phyloP scores from a whole-genome alignment of 2,797 vertebrate genomes.

The Smutsia gigantea region DNA sequence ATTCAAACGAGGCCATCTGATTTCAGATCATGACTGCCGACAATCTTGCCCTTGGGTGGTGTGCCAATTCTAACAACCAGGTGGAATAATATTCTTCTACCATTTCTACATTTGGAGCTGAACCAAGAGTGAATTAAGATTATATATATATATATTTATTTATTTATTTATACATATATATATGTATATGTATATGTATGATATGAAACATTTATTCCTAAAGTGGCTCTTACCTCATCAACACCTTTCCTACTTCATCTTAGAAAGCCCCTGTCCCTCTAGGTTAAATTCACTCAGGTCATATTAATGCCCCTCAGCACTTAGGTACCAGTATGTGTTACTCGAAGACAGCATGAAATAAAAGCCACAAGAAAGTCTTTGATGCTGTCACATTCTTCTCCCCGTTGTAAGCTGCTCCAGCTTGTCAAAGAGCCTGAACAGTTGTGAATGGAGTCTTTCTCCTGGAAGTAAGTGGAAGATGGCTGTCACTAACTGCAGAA shows the following conservation, averaged over 20 bases:
- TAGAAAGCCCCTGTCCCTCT: not conserved
- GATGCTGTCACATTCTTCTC: constrained; percentile 8
- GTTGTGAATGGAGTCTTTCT: constrained; percentile 30
- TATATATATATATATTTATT: not conserved
- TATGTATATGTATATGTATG: not conserved
- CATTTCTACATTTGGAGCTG: not conserved
- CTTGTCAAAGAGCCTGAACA: not conserved
- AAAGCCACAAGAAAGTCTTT: constrained; percentile 12
- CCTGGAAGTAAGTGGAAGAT: not conserved
- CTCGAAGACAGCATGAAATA: not conserved
- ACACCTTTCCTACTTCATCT: not conserved
- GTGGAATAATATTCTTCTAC: not conserved
- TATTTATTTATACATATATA: too few relatives aligned
- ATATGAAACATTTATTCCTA: not conserved
- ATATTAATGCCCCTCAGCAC: not conserved
- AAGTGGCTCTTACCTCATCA: not conserved
- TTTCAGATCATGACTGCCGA: not conserved
- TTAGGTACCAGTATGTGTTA: not conserved
- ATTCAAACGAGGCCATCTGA: not conserved
- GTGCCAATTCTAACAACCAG: not conserved
- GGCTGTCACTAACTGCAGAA: constrained; percentile 34
- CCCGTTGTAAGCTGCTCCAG: constrained; percentile 7
- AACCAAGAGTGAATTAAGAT: constrained; percentile 13
- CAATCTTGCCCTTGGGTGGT: not conserved
- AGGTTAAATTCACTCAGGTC: not conserved